These are phyloP conservation scores for Rhagonycha fulva DNA, from an alignment of 2,888 invertebrate genomes.

Conservation along the genomic window DNA sequence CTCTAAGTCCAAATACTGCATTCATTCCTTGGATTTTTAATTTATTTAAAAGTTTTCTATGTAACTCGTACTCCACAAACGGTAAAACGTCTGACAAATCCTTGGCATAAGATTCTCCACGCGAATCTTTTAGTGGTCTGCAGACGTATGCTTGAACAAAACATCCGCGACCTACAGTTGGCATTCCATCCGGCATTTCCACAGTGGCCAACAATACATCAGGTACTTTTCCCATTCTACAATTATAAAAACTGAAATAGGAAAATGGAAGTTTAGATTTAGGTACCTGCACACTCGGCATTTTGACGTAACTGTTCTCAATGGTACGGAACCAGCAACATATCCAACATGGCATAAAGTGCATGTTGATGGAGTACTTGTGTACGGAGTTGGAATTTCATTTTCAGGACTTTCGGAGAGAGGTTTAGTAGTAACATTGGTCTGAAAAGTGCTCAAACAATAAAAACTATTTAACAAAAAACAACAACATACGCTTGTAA, in stretches of 20 bases:
- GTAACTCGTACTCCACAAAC: constrained; percentile 94
- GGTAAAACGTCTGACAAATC: constrained; percentile 95
- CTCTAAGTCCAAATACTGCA: constrained; percentile 84
- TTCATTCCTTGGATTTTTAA: constrained; percentile 94
- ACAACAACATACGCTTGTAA: background rate
- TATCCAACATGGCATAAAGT: constrained; percentile 77
- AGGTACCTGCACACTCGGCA: constrained; percentile 73
- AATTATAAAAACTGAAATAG: constrained; percentile 26
- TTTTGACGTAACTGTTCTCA: constrained; percentile 72
- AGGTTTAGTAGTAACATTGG: constrained; percentile 26
- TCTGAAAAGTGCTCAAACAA: constrained; percentile 23
- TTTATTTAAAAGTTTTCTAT: constrained; percentile 87
- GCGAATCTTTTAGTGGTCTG: constrained; percentile 75
- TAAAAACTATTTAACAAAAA: background rate
- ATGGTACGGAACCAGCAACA: constrained; percentile 70
- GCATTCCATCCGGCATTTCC: constrained; percentile 78
- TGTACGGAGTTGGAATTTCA: constrained; percentile 29
- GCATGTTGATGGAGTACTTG: constrained; percentile 25
- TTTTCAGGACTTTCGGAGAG: constrained; percentile 53
- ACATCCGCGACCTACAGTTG: constrained; percentile 71
- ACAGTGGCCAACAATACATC: constrained; percentile 90
- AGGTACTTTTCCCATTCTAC: constrained; percentile 82
- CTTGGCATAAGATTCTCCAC: constrained; percentile 85
- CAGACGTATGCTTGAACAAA: constrained; percentile 77
- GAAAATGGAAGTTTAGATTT: constrained; percentile 4